A percentile compares a stretch with the other conserved stretches of the same genome.
Conservation (phyloP, 2,888 invertebrate genomes). For the Lypha dubia region DNA sequence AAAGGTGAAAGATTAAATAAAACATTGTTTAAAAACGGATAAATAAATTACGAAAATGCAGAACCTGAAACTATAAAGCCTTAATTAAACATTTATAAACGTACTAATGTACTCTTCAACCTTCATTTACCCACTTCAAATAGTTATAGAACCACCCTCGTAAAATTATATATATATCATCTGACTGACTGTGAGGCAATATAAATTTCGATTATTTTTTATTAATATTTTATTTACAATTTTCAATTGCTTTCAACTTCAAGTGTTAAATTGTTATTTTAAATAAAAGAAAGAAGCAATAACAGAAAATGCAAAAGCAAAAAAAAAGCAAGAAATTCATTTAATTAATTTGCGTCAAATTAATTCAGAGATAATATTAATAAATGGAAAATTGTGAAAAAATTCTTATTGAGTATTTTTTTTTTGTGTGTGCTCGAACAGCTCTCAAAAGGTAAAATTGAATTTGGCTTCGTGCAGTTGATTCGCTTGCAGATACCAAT, state of each 20-base stretch:
- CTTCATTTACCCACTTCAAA: too few relatives aligned
- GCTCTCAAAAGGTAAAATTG: too few relatives aligned
- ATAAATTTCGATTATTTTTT: constrained; percentile 9
- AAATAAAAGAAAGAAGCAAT: constrained; percentile 17
- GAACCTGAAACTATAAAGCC: too few relatives aligned
- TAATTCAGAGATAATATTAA: constrained; percentile 50
- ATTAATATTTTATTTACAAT: constrained; percentile 51
- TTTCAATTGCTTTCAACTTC: constrained; percentile 65
- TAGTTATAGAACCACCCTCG: too few relatives aligned
- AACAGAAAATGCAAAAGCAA: too few relatives aligned
- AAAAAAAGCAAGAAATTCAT: background rate
- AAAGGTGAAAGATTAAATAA: too few relatives aligned
- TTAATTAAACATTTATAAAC: too few relatives aligned
- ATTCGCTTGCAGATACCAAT: background rate
- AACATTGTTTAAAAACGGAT: too few relatives aligned
- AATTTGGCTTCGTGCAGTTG: background rate
- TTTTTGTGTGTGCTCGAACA: background rate
- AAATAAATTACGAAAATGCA: too few relatives aligned
- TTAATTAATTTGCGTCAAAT: constrained; percentile 58
- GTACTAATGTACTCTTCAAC: too few relatives aligned
- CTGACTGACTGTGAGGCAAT: background rate
- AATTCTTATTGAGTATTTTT: background rate
- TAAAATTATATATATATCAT: too few relatives aligned
- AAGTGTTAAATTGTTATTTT: constrained; percentile 63
- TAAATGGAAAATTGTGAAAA: constrained; percentile 41